Evolutionary conservation across 2,113 vertebrate species (phyloP).

Genomic region (Serinus canaria): DNA sequence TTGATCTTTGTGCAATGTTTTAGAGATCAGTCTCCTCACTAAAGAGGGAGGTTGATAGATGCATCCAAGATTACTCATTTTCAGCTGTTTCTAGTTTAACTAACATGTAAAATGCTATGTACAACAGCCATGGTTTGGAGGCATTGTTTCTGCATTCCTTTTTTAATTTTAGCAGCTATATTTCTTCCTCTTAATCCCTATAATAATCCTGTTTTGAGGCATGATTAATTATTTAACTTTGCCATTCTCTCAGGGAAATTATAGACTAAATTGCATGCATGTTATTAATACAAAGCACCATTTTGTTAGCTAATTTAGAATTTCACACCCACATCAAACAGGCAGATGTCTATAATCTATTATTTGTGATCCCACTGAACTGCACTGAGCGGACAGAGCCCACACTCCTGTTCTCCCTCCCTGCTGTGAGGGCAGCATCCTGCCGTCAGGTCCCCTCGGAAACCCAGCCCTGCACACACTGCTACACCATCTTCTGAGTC

Average conservation of each 20-base stretch:
- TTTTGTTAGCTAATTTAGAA: constrained; percentile 63
- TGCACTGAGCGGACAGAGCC: not conserved
- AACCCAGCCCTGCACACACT: not conserved
- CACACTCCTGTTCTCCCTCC: not conserved
- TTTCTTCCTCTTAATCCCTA: constrained; percentile 50
- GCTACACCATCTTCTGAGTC: not conserved
- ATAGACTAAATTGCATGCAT: constrained; percentile 28
- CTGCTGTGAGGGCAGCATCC: not conserved
- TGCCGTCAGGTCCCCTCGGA: not conserved
- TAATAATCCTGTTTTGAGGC: constrained; percentile 52
- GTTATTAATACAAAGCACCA: constrained; percentile 54
- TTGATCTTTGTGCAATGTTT: constrained; percentile 6
- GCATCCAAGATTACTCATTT: constrained; percentile 43
- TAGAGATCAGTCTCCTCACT: not conserved
- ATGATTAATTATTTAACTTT: constrained; percentile 63
- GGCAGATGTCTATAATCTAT: constrained; percentile 57
- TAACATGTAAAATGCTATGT: constrained; percentile 38
- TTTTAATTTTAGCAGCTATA: constrained; percentile 42
- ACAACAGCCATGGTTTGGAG: constrained; percentile 37
- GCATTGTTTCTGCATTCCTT: constrained; percentile 51
- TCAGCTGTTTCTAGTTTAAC: constrained; percentile 64
- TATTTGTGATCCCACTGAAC: constrained; percentile 30
- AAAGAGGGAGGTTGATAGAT: constrained; percentile 32
- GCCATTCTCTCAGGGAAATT: constrained; percentile 55
- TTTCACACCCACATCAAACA: constrained; percentile 64